Conservation (phyloP, 2,888 invertebrate species). For the Sphaerophoria rueppellii region DNA sequence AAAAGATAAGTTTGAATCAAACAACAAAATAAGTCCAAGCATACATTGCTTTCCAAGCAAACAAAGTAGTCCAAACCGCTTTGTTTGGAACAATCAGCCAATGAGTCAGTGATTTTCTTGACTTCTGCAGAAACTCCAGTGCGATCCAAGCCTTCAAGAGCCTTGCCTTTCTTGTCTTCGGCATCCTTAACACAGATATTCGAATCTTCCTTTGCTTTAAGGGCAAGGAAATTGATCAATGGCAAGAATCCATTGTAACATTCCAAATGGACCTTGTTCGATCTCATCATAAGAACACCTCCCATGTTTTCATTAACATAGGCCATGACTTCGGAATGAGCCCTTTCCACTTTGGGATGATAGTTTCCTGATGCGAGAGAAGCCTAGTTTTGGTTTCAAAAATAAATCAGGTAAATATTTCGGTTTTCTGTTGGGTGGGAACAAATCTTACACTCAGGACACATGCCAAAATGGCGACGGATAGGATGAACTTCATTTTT, state of each 20-base stretch:
- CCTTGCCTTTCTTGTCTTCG: conserved; percentile 53
- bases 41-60: conserved; percentile 68
- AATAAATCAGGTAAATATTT: not conserved
- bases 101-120: conserved; percentile 46
- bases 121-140: conserved; percentile 51
- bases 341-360: not conserved
- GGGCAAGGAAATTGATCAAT: conserved; percentile 25
- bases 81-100: conserved; percentile 52
- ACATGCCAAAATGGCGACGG: not conserved
- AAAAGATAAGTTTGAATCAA: not conserved
- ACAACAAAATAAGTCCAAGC: not conserved
- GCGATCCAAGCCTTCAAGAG: conserved; percentile 7
- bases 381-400: not conserved
- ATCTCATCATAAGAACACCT: conserved; percentile 54
- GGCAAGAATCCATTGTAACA: conserved; percentile 74
- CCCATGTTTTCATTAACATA: conserved; percentile 61
- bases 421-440: not conserved
- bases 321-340: conserved; percentile 52
- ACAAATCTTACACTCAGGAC: not conserved
- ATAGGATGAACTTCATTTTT: not conserved
- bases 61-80: conserved; percentile 66
- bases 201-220: not conserved
- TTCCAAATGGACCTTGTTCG: conserved; percentile 42
- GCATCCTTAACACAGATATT: conserved; percentile 47
- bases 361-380: not conserved